Percentiles rank a stretch among this genome's conserved stretches.
phyloP scores from a whole-genome alignment of 2,888 invertebrate species.

The Chymomyza amoena region DNA sequence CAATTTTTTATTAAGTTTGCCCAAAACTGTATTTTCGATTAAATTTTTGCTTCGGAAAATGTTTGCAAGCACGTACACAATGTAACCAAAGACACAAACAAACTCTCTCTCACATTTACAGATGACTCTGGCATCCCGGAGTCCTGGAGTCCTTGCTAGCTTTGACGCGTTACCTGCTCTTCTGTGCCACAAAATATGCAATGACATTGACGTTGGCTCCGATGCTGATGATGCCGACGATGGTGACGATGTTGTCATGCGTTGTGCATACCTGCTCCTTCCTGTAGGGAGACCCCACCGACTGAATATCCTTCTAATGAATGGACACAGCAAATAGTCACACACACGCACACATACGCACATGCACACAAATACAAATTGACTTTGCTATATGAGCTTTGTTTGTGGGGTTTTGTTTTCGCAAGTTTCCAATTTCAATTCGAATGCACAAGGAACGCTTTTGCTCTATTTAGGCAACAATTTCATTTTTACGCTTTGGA shows the following conservation, averaged over 20 bases:
- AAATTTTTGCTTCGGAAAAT: not conserved
- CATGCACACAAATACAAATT: slow-evolving; percentile 2
- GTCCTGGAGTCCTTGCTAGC: too few relatives aligned
- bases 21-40: not conserved
- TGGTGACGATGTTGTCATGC: not conserved
- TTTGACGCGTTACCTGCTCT: not conserved
- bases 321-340: slow-evolving; percentile 35
- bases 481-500: not conserved
- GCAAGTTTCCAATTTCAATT: not conserved
- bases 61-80: not conserved
- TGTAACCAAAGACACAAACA: not conserved
- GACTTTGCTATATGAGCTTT: not conserved
- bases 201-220: not conserved
- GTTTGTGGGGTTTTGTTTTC: not conserved
- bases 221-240: not conserved
- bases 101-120: not conserved
- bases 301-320: slow-evolving; percentile 57
- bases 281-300: slow-evolving; percentile 38
- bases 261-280: not conserved
- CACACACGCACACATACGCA: slow-evolving; percentile 7
- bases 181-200: not conserved
- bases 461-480: not conserved
- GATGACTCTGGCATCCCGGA: not conserved
- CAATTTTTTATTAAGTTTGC: not conserved
- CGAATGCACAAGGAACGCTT: not conserved